Base-by-base conservation (phyloP, 2,797 vertebrate genomes). In the Cyclopterus lumpus region DNA sequence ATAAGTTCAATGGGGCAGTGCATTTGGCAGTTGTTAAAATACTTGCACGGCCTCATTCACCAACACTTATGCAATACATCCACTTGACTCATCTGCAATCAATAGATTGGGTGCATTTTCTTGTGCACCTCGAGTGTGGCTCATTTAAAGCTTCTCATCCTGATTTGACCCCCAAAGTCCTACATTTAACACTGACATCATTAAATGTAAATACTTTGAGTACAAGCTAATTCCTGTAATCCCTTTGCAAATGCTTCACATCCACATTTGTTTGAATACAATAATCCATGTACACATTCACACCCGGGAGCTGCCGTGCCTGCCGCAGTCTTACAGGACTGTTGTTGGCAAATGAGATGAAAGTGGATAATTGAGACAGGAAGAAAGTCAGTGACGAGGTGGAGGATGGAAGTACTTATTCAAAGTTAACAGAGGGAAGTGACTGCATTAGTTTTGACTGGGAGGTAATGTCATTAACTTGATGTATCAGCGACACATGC, bases 311-410 rank as follows among this genome's bases (percentile, higher is more conserved):
- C 55, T 55, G 49, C 26, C 7, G 26, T 58, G 54, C 63, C 6
- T 48, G 11, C 67, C 11, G 0, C 40, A 55, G 46, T 40, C 59
- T 74, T 57, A 44, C 15, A 22, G 70, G 54, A 65, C 46, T 9
- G 66, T 73, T 36, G 8, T 81, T 57, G 48, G 62, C 22, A 32
- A 71, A 73, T 66, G 6, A 72, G 65, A 71, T 66, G 68, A 73
- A 86, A 68, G 49, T 67, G 64, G 70, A 80, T 84, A 61, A 87
- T 71, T 87, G 83, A 84, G 53, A 75, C 70, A 75, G 85, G 80
- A 89, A 87, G 84, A 69, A 86, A 81, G 75, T 74, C 34, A 10
- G 58, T 24, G 58, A 72, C 60, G 73, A 84, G 44, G 62, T 67
- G 58, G 54, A 77, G 62, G 60, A 76, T 75, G 80, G 71, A 82